A percentile compares a stretch with the other conserved stretches of the same genome.
These are phyloP conservation scores for Percina caprodes DNA, from an alignment of 2,113 vertebrate species.

Conservation along the genomic window DNA sequence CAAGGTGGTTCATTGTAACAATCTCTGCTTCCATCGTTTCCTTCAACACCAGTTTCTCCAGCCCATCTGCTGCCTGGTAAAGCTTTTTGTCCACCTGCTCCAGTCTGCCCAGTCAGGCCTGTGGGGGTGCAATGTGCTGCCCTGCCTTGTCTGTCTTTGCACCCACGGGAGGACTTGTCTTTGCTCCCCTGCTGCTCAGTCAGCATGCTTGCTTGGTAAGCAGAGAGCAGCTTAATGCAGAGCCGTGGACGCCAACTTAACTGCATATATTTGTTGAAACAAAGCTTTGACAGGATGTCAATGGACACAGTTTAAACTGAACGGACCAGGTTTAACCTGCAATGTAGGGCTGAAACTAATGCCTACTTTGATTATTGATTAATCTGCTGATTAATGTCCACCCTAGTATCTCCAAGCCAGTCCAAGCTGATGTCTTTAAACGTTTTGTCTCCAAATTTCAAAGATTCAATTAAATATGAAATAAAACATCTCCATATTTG, in stretches of 20 bases:
- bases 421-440: too few relatives aligned
- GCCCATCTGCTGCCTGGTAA: constrained; percentile 6
- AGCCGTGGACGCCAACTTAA: not conserved
- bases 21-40: not conserved
- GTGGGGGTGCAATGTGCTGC: not conserved
- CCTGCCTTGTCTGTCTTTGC: not conserved
- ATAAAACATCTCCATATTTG: too few relatives aligned
- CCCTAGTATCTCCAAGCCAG: too few relatives aligned
- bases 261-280: not conserved
- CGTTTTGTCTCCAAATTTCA: too few relatives aligned
- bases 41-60: not conserved
- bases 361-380: too few relatives aligned
- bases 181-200: constrained; percentile 15
- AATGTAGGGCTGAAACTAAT: not conserved
- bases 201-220: constrained; percentile 1
- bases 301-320: not conserved
- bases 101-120: not conserved
- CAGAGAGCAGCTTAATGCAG: constrained; percentile 12
- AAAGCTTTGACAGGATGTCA: not conserved
- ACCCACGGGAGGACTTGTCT: constrained; percentile 17
- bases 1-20: not conserved
- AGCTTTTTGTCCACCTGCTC: constrained; percentile 6
- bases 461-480: too few relatives aligned
- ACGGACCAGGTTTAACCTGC: not conserved
- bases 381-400: too few relatives aligned